Conservation (phyloP, 2,888 invertebrate species). For the Diarsia rubi region DNA sequence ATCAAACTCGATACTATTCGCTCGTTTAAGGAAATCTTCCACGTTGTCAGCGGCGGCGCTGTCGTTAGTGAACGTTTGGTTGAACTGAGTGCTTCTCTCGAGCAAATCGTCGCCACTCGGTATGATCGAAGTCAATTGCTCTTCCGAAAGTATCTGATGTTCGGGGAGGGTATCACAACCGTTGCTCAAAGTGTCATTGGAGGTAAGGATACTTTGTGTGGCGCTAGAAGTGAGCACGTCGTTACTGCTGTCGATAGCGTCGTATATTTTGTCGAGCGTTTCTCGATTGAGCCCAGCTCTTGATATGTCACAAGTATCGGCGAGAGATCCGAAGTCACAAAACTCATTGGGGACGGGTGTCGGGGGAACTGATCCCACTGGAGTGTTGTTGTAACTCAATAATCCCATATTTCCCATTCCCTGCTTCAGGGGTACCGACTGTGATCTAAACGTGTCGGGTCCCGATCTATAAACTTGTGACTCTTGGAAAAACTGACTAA, state of each 20-base stretch:
- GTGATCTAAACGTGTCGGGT: conserved; percentile 92
- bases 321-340: conserved; percentile 92
- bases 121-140: conserved; percentile 84
- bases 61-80: conserved; percentile 79
- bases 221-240: conserved; percentile 83
- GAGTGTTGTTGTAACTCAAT: conserved; percentile 88
- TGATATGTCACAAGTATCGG: conserved; percentile 90
- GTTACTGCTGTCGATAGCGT: conserved; percentile 91
- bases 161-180: conserved; percentile 84
- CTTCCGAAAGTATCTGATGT: conserved; percentile 83
- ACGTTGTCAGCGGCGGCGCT: conserved; percentile 79
- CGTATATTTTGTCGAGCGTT: conserved; percentile 92
- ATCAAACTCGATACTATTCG: conserved; percentile 87
- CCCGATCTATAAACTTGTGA: conserved; percentile 84
- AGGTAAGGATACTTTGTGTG: conserved; percentile 78
- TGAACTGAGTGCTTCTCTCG: conserved; percentile 79
- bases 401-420: conserved; percentile 86
- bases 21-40: conserved; percentile 86
- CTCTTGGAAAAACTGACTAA: conserved; percentile 92
- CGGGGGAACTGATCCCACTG: conserved; percentile 92
- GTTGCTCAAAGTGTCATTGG: conserved; percentile 80
- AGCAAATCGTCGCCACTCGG: conserved; percentile 82
- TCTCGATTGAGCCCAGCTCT: conserved; percentile 90
- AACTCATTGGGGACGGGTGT: conserved; percentile 94
- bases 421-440: conserved; percentile 94